Percentiles rank a stretch among this genome's conserved stretches.
Conservation (phyloP, 2,888 invertebrate species). For the Tromatobia lineatoria region DNA sequence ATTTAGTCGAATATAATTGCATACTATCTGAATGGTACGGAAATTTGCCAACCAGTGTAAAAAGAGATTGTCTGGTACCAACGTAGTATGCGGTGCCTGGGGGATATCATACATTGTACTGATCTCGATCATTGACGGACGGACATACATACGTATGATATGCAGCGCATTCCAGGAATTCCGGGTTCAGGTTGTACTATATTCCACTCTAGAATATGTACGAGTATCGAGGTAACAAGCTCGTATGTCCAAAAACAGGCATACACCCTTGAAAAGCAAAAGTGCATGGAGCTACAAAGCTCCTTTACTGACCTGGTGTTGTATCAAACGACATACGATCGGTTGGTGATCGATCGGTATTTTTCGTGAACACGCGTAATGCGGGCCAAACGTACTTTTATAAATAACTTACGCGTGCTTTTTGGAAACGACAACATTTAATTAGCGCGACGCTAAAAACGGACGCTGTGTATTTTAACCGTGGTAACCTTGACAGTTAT, state of each 20-base stretch:
- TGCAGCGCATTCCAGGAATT: not conserved
- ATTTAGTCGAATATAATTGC: not conserved
- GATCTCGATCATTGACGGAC: not conserved
- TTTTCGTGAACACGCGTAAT: not conserved
- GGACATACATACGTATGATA: not conserved
- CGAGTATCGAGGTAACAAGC: not conserved
- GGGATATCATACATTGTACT: not conserved
- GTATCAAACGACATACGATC: slow-evolving; percentile 14
- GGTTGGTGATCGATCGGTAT: not conserved
- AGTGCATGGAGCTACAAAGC: not conserved
- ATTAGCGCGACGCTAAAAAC: not conserved
- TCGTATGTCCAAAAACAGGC: not conserved
- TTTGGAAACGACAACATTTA: not conserved
- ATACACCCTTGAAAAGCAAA: not conserved
- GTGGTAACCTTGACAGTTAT: not conserved
- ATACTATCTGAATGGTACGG: not conserved
- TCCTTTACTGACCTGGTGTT: not conserved
- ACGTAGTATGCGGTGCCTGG: not conserved
- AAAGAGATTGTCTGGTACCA: not conserved
- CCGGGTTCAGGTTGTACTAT: not conserved
- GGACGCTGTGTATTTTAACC: not conserved
- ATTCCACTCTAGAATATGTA: not conserved
- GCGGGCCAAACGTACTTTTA: not conserved
- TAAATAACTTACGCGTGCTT: not conserved
- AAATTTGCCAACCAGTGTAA: not conserved